Evolutionary conservation across 1,140 invertebrate species (phyloP).

Genomic region (Eumeta japonica): DNA sequence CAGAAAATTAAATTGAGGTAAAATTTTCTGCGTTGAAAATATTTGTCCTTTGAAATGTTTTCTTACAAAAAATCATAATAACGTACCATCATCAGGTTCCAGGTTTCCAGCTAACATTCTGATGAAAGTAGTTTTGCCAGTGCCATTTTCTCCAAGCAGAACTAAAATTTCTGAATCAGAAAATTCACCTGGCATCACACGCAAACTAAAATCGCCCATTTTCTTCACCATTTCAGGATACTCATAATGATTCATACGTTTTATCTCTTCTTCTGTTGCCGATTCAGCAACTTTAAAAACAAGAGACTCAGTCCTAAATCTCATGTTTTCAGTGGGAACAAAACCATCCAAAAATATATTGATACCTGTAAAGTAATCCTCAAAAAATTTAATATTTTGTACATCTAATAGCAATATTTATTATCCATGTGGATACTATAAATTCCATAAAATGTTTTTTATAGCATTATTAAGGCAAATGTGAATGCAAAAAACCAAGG

Average conservation of each 20-base stretch:
- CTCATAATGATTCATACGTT: constrained; percentile 93
- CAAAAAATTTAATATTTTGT: too few species aligned
- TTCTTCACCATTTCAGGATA: constrained; percentile 88
- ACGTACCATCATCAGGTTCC: constrained; percentile 79
- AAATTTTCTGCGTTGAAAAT: too few species aligned
- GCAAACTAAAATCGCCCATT: constrained; percentile 82
- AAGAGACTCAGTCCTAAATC: constrained; percentile 94
- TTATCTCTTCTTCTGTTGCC: constrained; percentile 95
- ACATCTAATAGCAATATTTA: too few species aligned
- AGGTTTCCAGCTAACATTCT: constrained; percentile 96
- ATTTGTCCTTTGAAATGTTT: too few species aligned
- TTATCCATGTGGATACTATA: too few species aligned
- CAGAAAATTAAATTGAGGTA: too few species aligned
- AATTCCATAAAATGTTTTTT: too few species aligned
- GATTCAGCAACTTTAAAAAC: constrained; percentile 99
- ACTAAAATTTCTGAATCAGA: constrained; percentile 99
- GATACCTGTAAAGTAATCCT: constrained; percentile 71
- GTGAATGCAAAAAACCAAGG: too few species aligned
- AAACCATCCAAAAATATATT: constrained; percentile 99
- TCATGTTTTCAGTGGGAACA: constrained; percentile 98
- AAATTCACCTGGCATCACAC: constrained; percentile 88
- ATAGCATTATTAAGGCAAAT: too few species aligned
- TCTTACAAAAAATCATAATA: too few species aligned
- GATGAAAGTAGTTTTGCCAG: constrained; percentile 99
- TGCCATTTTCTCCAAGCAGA: constrained; percentile 97